Evolutionary conservation across 2,888 invertebrate genomes (phyloP), one percentile per base, ranked within the genome.

Genomic region (Agrochola lota): DNA sequence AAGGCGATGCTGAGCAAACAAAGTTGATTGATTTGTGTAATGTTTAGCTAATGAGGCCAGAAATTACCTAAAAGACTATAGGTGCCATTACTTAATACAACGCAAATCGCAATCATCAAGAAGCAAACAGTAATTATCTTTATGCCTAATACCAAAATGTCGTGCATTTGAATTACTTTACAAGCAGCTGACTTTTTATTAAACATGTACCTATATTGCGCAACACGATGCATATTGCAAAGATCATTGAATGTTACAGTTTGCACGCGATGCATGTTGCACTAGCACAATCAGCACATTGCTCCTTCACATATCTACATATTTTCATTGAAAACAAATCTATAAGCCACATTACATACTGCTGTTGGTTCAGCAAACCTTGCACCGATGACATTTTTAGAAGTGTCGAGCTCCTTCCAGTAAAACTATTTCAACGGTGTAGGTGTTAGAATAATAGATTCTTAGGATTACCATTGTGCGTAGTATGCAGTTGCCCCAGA

Each of bases 221-320:
- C 20, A 63, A 40, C 12, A 74, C 57, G 23, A 57, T 40, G n/a
- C 26, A 30, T 40, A 63, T 30, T 52, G 7, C 23, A 57, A 57
- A 63, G 57, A 75, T 43, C n/a, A 52, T 49, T 26, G 0, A 43
- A 66, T 15, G 43, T 82, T 82, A 66, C 83, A 64, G 35, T 66
- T 60, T 46, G 26, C 52, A 75, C 64, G 30, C 49, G 49, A 52
- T 78, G 57, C 49, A 49, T 46, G 23, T 72, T 57, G 46, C 55
- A 62, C 49, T 49, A 49, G 7, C 20, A 49, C 15, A 20, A 62
- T 40, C 23, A 49, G 7, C 15, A 72, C 17, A 74, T 43, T 70
- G 43, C 26, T 62, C 60, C 60, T 73, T 81, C 30, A 80, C 26
- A 2, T 60, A 30, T 5, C 11, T 55, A 43, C 2, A 1, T 43